phyloP scores from a whole-genome alignment of 2,113 vertebrate genomes.

The Poeciliopsis occidentalis region DNA sequence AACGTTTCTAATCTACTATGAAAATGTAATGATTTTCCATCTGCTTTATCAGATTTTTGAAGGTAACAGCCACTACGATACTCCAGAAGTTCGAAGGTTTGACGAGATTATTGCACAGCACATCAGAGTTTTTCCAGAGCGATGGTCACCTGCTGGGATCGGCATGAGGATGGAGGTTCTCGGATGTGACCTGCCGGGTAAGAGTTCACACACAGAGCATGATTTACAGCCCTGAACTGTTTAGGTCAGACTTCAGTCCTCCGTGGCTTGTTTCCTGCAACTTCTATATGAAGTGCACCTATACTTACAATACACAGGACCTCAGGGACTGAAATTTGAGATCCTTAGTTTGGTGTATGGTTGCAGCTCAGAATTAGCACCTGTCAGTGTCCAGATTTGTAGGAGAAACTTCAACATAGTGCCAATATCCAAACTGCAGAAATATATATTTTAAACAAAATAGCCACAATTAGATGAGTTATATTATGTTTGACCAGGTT shows the following conservation, averaged over 20 bases:
- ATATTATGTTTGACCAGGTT: too few relatives aligned
- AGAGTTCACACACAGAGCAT: slow-evolving; percentile 30
- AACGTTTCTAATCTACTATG: neutral
- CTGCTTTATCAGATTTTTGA: slow-evolving; percentile 87
- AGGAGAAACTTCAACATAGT: neutral
- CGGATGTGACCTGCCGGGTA: slow-evolving; percentile 96
- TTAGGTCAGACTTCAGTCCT: neutral
- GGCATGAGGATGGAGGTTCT: slow-evolving; percentile 98
- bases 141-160: too few relatives aligned
- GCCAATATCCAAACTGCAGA: neutral
- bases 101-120: too few relatives aligned
- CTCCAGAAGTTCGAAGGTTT: slow-evolving; percentile 92
- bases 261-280: neutral
- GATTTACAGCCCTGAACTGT: neutral
- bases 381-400: neutral
- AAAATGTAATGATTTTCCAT: neutral
- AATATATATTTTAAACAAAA: too few relatives aligned
- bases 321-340: neutral
- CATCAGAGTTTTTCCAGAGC: too few relatives aligned
- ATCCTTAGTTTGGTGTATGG: neutral
- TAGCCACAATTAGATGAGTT: neutral
- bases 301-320: neutral
- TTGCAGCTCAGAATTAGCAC: neutral
- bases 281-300: neutral
- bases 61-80: slow-evolving; percentile 95